phyloP scores from a whole-genome alignment of 2,888 invertebrate genomes.

The Yponomeuta plumbellus region DNA sequence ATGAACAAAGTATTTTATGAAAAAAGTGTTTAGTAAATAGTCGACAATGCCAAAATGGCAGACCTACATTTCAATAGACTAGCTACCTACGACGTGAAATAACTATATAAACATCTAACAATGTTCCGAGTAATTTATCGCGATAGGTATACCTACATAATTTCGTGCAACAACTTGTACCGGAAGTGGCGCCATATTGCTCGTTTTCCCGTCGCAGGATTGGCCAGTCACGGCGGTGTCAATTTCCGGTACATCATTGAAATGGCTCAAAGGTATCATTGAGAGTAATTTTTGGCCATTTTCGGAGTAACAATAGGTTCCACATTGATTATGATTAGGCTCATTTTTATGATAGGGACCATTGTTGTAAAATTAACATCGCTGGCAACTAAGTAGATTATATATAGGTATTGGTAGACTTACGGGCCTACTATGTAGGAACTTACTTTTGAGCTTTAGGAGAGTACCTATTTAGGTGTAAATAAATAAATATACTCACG shows the following conservation, averaged over 20 bases:
- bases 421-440: too few relatives aligned
- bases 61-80: too few relatives aligned
- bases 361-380: constrained; percentile 9
- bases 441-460: too few relatives aligned
- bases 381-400: background rate
- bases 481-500: too few relatives aligned
- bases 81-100: too few relatives aligned
- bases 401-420: background rate
- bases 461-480: too few relatives aligned
- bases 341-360: constrained; percentile 7
- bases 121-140: constrained; percentile 34
- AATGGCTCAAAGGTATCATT: constrained; percentile 28
- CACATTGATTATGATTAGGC: constrained; percentile 3
- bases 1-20: too few relatives aligned
- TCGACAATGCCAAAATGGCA: too few relatives aligned
- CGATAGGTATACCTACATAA: too few relatives aligned
- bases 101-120: background rate
- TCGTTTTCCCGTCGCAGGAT: constrained; percentile 52
- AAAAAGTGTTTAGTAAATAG: too few relatives aligned
- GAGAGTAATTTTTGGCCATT: constrained; percentile 24
- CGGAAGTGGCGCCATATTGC: constrained; percentile 63
- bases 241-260: constrained; percentile 46
- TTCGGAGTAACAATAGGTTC: constrained; percentile 9
- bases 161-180: constrained; percentile 37
- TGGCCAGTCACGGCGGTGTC: constrained; percentile 45